phyloP scores from a whole-genome alignment of 2,888 invertebrate genomes.

The Vanessa cardui region DNA sequence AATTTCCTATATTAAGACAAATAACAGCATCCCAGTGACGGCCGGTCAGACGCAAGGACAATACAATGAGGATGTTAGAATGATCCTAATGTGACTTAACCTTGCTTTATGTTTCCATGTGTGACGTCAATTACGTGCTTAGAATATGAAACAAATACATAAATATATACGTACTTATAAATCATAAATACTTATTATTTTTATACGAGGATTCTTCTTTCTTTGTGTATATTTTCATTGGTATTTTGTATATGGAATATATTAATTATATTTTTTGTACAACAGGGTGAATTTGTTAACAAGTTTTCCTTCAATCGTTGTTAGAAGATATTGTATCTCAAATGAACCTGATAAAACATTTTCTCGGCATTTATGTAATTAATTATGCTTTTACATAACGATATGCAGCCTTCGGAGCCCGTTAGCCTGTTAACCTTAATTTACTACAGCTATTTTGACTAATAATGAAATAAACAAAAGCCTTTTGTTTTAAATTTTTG shows the following conservation, averaged over 20 bases:
- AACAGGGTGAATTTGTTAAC: neutral
- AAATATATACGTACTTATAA: too few relatives aligned
- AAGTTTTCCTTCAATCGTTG: too few relatives aligned
- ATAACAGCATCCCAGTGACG: slow-evolving; percentile 17
- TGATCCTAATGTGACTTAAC: slow-evolving; percentile 44
- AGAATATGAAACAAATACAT: slow-evolving; percentile 29
- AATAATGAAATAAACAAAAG: slow-evolving; percentile 33
- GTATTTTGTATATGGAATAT: neutral
- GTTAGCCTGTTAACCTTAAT: slow-evolving; percentile 46
- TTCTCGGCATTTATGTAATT: slow-evolving; percentile 7
- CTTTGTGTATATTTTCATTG: neutral
- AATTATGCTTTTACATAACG: slow-evolving; percentile 37
- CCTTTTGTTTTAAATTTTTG: slow-evolving; percentile 29
- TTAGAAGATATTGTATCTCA: too few relatives aligned
- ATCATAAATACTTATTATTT: too few relatives aligned
- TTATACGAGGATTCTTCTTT: neutral
- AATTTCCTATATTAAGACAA: neutral
- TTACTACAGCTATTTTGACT: slow-evolving; percentile 34
- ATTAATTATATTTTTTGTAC: neutral
- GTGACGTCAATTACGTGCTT: slow-evolving; percentile 49
- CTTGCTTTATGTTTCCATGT: slow-evolving; percentile 51
- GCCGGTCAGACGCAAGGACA: slow-evolving; percentile 37
- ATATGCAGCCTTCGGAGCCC: slow-evolving; percentile 41
- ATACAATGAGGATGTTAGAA: slow-evolving; percentile 34
- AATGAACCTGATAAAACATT: too few relatives aligned